A percentile compares a stretch with the other conserved stretches of the same genome.
These are phyloP conservation scores for Trypoxylus dichotomus DNA, from an alignment of 1,140 invertebrate species.

Conservation along the genomic window DNA sequence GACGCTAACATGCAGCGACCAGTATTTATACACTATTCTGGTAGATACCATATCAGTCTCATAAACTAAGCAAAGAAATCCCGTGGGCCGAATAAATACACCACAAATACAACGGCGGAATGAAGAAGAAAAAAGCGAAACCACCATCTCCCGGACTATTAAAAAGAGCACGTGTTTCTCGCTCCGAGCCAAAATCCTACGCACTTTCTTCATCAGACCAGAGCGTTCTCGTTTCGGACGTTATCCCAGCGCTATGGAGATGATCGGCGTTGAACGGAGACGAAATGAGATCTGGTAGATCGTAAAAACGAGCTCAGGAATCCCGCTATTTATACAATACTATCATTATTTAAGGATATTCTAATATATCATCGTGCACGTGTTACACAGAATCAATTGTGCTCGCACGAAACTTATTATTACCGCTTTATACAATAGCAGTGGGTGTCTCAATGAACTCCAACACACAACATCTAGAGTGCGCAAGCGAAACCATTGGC, in stretches of 20 bases:
- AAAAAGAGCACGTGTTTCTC: slow-evolving; percentile 27
- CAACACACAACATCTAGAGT: slow-evolving; percentile 33
- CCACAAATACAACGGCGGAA: neutral
- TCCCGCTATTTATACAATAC: slow-evolving; percentile 47
- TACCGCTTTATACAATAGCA: slow-evolving; percentile 47
- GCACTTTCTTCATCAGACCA: slow-evolving; percentile 10
- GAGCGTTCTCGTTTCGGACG: slow-evolving; percentile 7
- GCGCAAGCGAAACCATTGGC: slow-evolving; percentile 12
- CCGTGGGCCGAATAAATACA: slow-evolving; percentile 28
- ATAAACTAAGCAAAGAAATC: slow-evolving; percentile 23
- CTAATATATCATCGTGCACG: slow-evolving; percentile 51
- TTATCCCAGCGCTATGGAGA: neutral
- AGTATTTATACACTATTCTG: slow-evolving; percentile 4
- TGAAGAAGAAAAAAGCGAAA: slow-evolving; percentile 15
- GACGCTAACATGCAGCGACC: neutral
- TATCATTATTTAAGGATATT: slow-evolving; percentile 50
- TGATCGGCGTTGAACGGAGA: slow-evolving; percentile 17
- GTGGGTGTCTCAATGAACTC: slow-evolving; percentile 44
- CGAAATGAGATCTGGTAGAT: neutral
- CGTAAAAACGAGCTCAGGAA: slow-evolving; percentile 4
- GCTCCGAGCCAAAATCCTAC: slow-evolving; percentile 23
- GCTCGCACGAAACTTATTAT: slow-evolving; percentile 48
- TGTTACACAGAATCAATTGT: slow-evolving; percentile 50
- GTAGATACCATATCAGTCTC: slow-evolving; percentile 23
- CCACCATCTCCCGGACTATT: slow-evolving; percentile 25